A percentile compares a stretch with the other conserved stretches of the same genome.
Evolutionary conservation across 2,113 vertebrate species (phyloP).

Genomic region (Lophura nycthemera): DNA sequence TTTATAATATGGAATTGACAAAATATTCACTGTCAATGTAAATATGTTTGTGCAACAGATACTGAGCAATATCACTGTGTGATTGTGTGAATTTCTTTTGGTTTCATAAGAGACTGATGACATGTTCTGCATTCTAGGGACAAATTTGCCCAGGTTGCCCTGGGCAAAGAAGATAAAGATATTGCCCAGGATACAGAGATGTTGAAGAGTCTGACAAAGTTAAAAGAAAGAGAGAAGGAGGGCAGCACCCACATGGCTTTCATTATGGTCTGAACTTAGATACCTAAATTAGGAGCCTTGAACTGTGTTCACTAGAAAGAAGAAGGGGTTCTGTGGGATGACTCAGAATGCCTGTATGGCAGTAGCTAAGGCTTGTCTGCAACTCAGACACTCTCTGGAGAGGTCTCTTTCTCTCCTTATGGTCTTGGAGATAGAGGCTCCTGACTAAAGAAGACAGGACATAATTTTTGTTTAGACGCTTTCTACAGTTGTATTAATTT

Average conservation of each 20-base stretch:
- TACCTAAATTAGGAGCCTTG: neutral
- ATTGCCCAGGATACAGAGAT: neutral
- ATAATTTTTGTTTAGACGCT: neutral
- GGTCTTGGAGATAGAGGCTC: neutral
- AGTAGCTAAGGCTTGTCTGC: neutral
- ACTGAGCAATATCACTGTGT: neutral
- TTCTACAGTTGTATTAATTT: neutral
- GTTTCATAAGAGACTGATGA: neutral
- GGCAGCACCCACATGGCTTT: neutral
- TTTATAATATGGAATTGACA: neutral
- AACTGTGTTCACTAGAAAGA: neutral
- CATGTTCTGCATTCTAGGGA: neutral
- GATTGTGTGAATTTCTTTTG: neutral
- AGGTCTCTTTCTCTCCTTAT: neutral
- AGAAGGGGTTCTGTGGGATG: neutral
- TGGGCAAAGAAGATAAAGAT: no score
- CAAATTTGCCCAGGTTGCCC: neutral
- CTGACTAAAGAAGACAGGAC: neutral
- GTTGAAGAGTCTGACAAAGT: neutral
- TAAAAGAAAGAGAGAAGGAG: neutral
- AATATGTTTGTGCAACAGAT: neutral
- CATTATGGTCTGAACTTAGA: neutral
- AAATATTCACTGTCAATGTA: neutral
- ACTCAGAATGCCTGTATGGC: neutral
- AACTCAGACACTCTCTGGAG: neutral